Base-by-base conservation (phyloP, 35 echinoderm and acorn worm species). In the Ptychodera flava region DNA sequence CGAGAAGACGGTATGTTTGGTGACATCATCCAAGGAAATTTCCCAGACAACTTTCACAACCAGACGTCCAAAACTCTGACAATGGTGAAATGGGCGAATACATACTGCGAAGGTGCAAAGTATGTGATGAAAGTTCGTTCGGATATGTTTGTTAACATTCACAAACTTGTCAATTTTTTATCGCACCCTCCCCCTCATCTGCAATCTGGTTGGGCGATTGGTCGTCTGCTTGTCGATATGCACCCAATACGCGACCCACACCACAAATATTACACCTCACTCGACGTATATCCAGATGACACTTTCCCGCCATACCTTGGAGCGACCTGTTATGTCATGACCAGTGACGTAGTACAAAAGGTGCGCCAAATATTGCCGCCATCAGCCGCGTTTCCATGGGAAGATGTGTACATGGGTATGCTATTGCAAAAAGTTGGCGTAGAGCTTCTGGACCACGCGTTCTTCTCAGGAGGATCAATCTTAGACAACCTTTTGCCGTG, bases 351-450 rank as follows among this genome's bases (percentile, higher is more conserved):
- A 16, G 92, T 87, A 0, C 53, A 78, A 36, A 83, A 83, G 15
- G 31, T 88, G 30, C 88, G 85, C 78, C 37, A 80, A 27, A 86
- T 36, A 77, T 30, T 89, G 33, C 82, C 90, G 52, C 45, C 34
- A 14, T 91, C 85, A 31, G 80, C 52, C 28, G 86, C 38, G 52
- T 94, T 85, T 83, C 85, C 37, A 76, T 91, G 90, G 85, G 89
- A 91, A 36, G 92, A 94, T 35, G 89, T 94, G 12, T 94, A 78
- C 78, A 83, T 94, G 15, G 92, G 89, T 1, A 87, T 89, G 36
- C 35, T 88, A n/a, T 31, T 88, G 1, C 78, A 81, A 35, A 64
- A 64, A 64, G 6, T 64, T 22, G 45, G 22, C 45, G 45, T 64
- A 6, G 22, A 6, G 6, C 22, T 64, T 12, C 45, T 6, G 22